A percentile compares a stretch with the other conserved stretches of the same genome.
Evolutionary conservation across 2,113 vertebrate genomes (phyloP).

Genomic region (Zosterops lateralis): DNA sequence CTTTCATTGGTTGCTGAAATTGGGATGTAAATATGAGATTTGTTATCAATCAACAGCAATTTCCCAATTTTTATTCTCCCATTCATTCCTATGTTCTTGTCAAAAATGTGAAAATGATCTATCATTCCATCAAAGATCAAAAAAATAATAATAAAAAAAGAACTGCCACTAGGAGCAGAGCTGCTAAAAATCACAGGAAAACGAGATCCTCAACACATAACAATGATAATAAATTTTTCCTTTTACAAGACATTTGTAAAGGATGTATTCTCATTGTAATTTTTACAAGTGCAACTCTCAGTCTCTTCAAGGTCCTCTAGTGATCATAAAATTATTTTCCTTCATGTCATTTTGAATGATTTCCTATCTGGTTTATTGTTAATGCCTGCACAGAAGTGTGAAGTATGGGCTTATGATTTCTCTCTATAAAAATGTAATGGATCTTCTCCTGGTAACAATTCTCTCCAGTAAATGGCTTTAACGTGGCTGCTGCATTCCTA

Average conservation of each 20-base stretch:
- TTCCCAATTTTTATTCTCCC: neutral
- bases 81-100: neutral
- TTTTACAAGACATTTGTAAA: conserved; percentile 29
- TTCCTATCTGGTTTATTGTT: conserved; percentile 45
- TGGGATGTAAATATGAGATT: neutral
- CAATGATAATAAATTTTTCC: conserved; percentile 1
- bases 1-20: neutral
- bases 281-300: conserved; percentile 33
- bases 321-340: conserved; percentile 15
- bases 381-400: conserved; percentile 33
- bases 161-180: neutral
- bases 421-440: conserved; percentile 27
- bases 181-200: conserved; percentile 23
- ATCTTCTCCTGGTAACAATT: conserved; percentile 13
- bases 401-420: conserved; percentile 34
- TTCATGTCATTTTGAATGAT: conserved; percentile 42
- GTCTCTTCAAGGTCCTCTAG: neutral
- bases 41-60: neutral
- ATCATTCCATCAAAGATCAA: neutral
- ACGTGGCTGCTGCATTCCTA: neutral
- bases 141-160: neutral
- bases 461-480: neutral
- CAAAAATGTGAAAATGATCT: neutral
- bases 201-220: neutral
- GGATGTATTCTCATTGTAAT: neutral